Percentiles rank a stretch among this genome's conserved stretches.
These are phyloP conservation scores for Arizona elegans DNA, from an alignment of 2,113 vertebrate species.

Conservation along the genomic window DNA sequence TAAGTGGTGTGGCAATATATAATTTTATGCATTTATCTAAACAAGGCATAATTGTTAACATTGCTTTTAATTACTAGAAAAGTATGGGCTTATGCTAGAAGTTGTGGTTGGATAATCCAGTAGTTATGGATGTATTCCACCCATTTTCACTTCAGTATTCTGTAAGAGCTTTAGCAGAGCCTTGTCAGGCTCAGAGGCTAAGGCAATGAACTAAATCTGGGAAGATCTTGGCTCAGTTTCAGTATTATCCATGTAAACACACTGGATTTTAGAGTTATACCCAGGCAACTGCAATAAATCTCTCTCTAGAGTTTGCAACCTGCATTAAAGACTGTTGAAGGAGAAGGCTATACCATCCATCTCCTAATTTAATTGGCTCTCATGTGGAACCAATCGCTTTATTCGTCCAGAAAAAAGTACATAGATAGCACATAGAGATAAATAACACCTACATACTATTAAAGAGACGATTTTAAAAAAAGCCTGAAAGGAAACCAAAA, in stretches of 20 bases:
- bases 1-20: conserved; percentile 60
- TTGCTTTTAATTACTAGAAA: conserved; percentile 42
- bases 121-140: background rate
- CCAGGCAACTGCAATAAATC: background rate
- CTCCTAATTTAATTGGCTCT: background rate
- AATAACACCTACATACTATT: background rate
- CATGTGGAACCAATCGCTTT: background rate
- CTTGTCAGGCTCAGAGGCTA: background rate
- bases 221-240: background rate
- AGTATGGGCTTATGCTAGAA: conserved; percentile 47
- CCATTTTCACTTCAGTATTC: background rate
- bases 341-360: too few species aligned
- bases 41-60: conserved; percentile 67
- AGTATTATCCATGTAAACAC: background rate
- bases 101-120: background rate
- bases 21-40: conserved; percentile 67
- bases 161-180: background rate
- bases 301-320: background rate
- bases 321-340: background rate
- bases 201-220: background rate
- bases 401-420: background rate
- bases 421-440: background rate
- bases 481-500: background rate
- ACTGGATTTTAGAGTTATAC: background rate
- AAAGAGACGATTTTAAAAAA: background rate